Evolutionary conservation across 2,888 invertebrate species (phyloP), one percentile per base, ranked within the genome.

Genomic region (Silvanus unidentatus): DNA sequence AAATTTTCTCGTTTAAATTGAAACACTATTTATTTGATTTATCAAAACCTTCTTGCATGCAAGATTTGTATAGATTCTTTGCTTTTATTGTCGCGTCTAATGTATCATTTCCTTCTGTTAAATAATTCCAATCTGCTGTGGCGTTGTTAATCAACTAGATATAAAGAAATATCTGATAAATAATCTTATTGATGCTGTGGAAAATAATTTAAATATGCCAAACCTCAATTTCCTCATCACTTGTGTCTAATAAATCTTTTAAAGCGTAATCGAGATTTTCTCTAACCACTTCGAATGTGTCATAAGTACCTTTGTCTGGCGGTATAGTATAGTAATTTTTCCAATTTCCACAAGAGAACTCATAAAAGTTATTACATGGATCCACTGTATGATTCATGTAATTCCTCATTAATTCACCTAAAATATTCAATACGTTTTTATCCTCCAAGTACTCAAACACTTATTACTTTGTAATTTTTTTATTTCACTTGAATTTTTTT

Each of bases 321-420:
- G 93, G 93, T 60, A 93, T 88, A 0, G 88, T 86, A 70, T 92
- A 88, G 27, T 82, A 74, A 40, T 80, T 78, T 22, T 84, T 80
- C 91, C 91, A 92, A 58, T 88, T 88, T 1, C 90, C 90, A 65
- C 85, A 91, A 1, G 90, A 86, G 59, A 82, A 91, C 59, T 86
- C 82, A 64, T 88, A 90, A 65, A 89, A 90, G 63, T 90, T 88
- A 8, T 80, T 75, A 63, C 90, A 90, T 0, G 90, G 89, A 63
- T 88, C 80, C 1, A 77, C 78, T 16, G 72, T 74, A 1, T 68
- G 70, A 58, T 90, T 85, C 86, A 90, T 88, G 58, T 84, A 85
- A 41, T 79, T 79, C 51, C 74, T 74, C 87, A 88, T 88, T 49
- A 83, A 81, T 47, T 75, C 75, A 1, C 83, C 81, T 72, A 32